These are phyloP conservation scores for Pyrrhia umbra DNA, from an alignment of 2,888 invertebrate species.

Conservation along the genomic window DNA sequence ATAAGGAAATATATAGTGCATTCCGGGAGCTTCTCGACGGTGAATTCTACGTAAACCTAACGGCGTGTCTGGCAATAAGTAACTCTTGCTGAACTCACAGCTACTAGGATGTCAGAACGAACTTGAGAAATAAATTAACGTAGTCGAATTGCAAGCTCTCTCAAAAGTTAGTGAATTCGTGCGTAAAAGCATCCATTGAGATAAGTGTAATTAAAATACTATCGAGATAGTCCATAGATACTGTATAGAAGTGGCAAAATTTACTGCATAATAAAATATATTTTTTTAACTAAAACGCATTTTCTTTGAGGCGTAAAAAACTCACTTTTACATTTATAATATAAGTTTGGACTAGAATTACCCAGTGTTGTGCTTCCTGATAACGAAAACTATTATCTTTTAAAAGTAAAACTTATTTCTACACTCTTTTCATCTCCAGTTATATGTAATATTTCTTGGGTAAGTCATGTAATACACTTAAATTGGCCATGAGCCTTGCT, in stretches of 20 bases:
- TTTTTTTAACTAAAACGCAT: no score
- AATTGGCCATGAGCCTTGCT: slow-evolving; percentile 24
- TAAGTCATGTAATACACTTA: slow-evolving; percentile 15
- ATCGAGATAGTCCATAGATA: no score
- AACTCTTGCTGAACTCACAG: slow-evolving; percentile 2
- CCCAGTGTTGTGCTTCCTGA: neutral
- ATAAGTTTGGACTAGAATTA: no score
- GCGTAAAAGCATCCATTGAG: slow-evolving; percentile 12
- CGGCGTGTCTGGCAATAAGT: slow-evolving; percentile 12
- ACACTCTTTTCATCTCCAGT: neutral
- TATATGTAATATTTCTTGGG: slow-evolving; percentile 5
- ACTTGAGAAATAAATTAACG: slow-evolving; percentile 24
- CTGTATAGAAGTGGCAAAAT: no score
- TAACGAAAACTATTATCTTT: neutral
- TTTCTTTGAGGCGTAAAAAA: no score
- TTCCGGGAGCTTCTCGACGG: neutral
- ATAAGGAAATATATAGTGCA: slow-evolving; percentile 1
- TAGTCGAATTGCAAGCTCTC: slow-evolving; percentile 6
- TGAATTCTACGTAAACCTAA: slow-evolving; percentile 1
- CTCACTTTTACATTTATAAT: no score
- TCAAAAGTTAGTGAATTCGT: slow-evolving; percentile 18
- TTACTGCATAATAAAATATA: no score
- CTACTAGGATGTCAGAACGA: slow-evolving; percentile 13
- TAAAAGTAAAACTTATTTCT: slow-evolving; percentile 4
- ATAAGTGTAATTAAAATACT: no score